Percentiles rank a stretch among this genome's conserved stretches.
These are phyloP conservation scores for Numenius arquata DNA, from an alignment of 2,113 vertebrate species.

Conservation along the genomic window DNA sequence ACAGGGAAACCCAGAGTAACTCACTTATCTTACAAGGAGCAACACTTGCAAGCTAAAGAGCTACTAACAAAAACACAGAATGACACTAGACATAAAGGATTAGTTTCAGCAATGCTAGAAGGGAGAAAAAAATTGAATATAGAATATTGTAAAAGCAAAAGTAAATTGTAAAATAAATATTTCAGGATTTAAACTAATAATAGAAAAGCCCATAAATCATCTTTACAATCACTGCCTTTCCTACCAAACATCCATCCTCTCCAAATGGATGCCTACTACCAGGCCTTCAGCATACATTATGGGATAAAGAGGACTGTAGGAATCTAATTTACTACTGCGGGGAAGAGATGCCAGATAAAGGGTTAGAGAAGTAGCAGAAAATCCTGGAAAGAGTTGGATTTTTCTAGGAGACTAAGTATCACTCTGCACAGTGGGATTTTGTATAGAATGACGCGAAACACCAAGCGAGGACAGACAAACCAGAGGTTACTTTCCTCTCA, in stretches of 20 bases:
- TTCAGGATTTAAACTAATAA: slow-evolving; percentile 41
- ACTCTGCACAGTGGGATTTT: neutral
- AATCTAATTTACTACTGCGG: slow-evolving; percentile 15
- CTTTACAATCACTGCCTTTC: neutral
- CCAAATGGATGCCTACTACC: neutral
- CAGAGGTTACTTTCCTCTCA: neutral
- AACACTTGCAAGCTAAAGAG: neutral
- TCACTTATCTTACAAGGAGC: neutral
- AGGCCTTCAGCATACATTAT: slow-evolving; percentile 6
- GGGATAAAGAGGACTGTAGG: slow-evolving; percentile 1
- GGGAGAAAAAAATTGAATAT: neutral
- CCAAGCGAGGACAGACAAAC: neutral
- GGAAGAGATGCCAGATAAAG: neutral
- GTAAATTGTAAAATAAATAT: slow-evolving; percentile 37
- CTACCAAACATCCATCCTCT: neutral
- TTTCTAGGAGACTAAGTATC: neutral
- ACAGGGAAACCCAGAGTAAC: neutral
- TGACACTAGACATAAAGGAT: slow-evolving; percentile 15
- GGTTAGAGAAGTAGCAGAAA: neutral
- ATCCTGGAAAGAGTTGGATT: neutral
- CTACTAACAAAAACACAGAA: neutral
- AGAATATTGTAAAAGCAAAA: neutral
- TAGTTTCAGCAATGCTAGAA: neutral
- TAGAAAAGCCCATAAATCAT: slow-evolving; percentile 11
- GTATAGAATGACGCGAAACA: neutral